Evolutionary conservation across 2,113 vertebrate genomes (phyloP), one percentile per base, ranked within the genome.

Genomic region (Pimephales promelas): DNA sequence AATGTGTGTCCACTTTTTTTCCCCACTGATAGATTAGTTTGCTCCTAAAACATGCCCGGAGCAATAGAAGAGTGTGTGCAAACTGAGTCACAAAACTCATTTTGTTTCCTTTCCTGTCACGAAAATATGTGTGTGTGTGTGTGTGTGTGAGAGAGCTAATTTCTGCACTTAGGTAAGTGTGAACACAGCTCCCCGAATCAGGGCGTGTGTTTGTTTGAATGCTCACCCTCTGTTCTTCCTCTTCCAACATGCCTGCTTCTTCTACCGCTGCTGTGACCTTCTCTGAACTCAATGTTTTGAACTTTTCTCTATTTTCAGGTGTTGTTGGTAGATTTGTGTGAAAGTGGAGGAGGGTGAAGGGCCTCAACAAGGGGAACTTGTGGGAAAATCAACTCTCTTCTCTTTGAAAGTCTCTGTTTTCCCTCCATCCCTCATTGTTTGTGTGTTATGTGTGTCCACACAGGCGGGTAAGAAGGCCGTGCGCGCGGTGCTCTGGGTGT

Each of bases 391-490:
- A 9, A 22, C 24, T 74, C 26, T 72, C 52, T 16, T 49, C 20
- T 83, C 71, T 62, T 8, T 76, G 18, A 84, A n/a, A 85, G n/a
- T 84, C 26, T 81, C 10, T 52, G 0, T 3, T 79, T 89, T 85
- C 61, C 54, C 28, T 80, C 64, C 20, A 22, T 85, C 80, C 88
- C 73, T 89, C 90, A 70, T 64, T 66, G 80, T 77, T 1, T 54
- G 59, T 88, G n/a, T 87, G 78, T 68, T 7, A 20, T 82, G 31
- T 85, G 11, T 90, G 26, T 88, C 54, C 86, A 43, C 62, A 81
- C 96, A 99, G 98, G 96, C 96, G 61, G 97, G 97, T 87, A 98
- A 98, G 95, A 99, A 99, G 89, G 94, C 97, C 0, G 96, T 98
- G 86, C 97, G 97, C 74, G 98, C 98, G 1, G 96, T 99, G 89